Evolutionary conservation across 2,888 invertebrate species (phyloP).

Genomic region (Lepidochrysops patricia): DNA sequence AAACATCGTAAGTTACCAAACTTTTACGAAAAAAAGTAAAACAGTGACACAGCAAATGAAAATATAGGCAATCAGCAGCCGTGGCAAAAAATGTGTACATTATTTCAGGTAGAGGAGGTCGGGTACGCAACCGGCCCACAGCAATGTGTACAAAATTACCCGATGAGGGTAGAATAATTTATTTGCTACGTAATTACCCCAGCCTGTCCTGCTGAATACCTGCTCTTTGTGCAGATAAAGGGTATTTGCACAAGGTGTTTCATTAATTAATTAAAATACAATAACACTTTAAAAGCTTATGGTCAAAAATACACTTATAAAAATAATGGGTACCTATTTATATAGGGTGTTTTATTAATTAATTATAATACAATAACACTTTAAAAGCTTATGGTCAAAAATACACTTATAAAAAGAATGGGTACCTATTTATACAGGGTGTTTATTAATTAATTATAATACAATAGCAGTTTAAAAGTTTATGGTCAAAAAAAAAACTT

Average conservation of each 20-base stretch:
- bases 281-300: too few species aligned
- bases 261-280: background rate
- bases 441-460: background rate
- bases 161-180: conserved; percentile 8
- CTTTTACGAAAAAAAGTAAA: too few species aligned
- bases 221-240: background rate
- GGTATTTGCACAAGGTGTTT: background rate
- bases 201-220: background rate
- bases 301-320: too few species aligned
- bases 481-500: too few species aligned
- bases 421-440: background rate
- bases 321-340: too few species aligned
- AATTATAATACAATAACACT: too few species aligned
- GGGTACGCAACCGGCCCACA: background rate
- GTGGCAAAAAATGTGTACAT: background rate
- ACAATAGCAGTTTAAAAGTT: too few species aligned
- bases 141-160: conserved; percentile 1
- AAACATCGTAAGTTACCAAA: too few species aligned
- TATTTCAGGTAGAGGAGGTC: background rate
- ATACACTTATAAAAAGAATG: too few species aligned
- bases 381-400: too few species aligned
- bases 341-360: background rate
- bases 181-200: conserved; percentile 5
- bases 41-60: background rate
- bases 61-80: background rate